Percentiles rank a stretch among this genome's conserved stretches.
Conservation (phyloP, 1,140 invertebrate species). For the Telenomus remus region DNA sequence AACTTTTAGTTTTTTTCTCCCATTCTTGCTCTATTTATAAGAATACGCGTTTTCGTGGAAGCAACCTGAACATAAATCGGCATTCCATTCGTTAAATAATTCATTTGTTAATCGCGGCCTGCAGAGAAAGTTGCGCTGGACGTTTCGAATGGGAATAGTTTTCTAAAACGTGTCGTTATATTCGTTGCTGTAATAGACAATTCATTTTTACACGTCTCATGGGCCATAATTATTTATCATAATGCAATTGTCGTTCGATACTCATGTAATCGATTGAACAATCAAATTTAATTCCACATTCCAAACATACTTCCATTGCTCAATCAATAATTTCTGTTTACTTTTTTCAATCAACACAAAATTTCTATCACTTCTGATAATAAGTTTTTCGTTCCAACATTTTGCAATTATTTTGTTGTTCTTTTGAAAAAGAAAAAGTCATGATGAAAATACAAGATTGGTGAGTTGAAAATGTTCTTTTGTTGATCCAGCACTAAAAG, state of each 20-base stretch:
- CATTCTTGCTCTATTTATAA: constrained; percentile 38
- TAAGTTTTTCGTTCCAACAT: no score
- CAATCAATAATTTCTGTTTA: no score
- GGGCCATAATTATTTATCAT: constrained; percentile 2
- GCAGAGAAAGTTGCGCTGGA: constrained; percentile 57
- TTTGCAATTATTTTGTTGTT: no score
- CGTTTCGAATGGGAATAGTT: constrained; percentile 55
- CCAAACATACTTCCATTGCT: no score
- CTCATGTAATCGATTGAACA: no score
- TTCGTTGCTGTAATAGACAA: constrained; percentile 25
- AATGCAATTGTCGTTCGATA: not conserved
- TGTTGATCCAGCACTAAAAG: constrained; percentile 24
- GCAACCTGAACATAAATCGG: constrained; percentile 41
- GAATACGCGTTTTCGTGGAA: constrained; percentile 34
- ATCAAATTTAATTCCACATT: no score
- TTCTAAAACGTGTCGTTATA: constrained; percentile 55
- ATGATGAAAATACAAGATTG: no score
- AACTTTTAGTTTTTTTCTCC: constrained; percentile 27
- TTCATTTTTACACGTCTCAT: constrained; percentile 20
- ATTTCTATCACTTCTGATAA: no score
- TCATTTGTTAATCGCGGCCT: constrained; percentile 62
- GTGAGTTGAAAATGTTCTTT: constrained; percentile 8
- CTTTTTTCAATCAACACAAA: no score
- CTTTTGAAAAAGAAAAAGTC: no score
- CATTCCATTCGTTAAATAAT: constrained; percentile 61